Conservation (phyloP, 23 tunicate genomes). For the Halocynthia roretzi region DNA sequence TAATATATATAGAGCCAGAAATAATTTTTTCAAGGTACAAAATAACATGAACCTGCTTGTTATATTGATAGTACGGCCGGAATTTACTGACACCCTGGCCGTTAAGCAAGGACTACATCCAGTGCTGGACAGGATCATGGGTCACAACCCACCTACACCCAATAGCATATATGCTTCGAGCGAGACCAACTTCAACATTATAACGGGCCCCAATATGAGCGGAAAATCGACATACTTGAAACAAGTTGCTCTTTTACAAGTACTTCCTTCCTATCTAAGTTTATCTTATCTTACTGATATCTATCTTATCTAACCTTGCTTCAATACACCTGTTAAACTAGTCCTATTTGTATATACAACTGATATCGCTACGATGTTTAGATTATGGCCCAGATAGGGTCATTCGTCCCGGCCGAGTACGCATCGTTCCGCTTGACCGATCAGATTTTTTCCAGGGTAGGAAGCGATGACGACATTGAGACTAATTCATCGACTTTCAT, state of each 20-base stretch:
- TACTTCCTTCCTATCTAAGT: too few species aligned
- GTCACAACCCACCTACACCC: conserved; percentile 29
- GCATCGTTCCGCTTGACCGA: conserved; percentile 76
- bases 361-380: not conserved
- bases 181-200: conserved; percentile 57
- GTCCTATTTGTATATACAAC: too few species aligned
- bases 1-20: too few species aligned
- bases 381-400: conserved; percentile 92
- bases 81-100: conserved; percentile 84
- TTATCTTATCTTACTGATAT: too few species aligned
- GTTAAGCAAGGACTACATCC: conserved; percentile 76
- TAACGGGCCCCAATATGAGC: conserved; percentile 91
- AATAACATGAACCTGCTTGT: not conserved
- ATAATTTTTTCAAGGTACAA: too few species aligned
- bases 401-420: conserved; percentile 77
- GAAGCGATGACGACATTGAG: conserved; percentile 81
- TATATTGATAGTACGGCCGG: conserved; percentile 55
- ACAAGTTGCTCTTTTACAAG: conserved; percentile 65
- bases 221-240: conserved; percentile 89
- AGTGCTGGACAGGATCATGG: conserved; percentile 35
- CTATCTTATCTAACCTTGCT: too few species aligned
- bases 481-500: conserved; percentile 81
- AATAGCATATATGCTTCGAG: conserved; percentile 74
- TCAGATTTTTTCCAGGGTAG: conserved; percentile 81
- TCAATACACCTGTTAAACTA: too few species aligned